A percentile compares a stretch with the other conserved stretches of the same genome.
Conservation (phyloP, 2,888 invertebrate species). For the Plutella xylostella region DNA sequence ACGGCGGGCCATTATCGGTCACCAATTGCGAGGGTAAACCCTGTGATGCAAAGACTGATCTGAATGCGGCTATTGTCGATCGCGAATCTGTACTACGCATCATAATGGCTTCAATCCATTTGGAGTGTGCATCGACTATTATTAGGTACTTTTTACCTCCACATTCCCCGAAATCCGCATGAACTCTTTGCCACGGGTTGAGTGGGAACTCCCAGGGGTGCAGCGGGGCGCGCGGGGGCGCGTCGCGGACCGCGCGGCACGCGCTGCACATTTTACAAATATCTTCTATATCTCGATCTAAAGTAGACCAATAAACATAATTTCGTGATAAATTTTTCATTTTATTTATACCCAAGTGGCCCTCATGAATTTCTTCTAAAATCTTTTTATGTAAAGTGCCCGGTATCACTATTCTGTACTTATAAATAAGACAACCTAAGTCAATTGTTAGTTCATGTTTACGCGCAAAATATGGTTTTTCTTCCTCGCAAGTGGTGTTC, state of each 20-base stretch:
- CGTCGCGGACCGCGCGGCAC: not conserved
- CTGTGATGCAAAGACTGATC: not conserved
- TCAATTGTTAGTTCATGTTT: no score
- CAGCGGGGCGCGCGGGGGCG: not conserved
- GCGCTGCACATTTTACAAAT: not conserved
- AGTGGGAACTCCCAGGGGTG: not conserved
- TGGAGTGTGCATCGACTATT: not conserved
- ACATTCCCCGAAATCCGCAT: not conserved
- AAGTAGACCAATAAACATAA: slow-evolving; percentile 17
- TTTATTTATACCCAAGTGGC: slow-evolving; percentile 17
- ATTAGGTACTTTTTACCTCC: not conserved
- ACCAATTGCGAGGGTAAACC: not conserved
- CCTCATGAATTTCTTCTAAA: slow-evolving; percentile 13
- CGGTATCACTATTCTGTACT: slow-evolving; percentile 15
- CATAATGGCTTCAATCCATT: not conserved
- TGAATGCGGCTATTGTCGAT: not conserved
- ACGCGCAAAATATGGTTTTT: no score
- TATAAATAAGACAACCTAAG: slow-evolving; percentile 15
- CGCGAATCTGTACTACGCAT: not conserved
- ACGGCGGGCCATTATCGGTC: not conserved
- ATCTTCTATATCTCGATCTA: slow-evolving; percentile 16
- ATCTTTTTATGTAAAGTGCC: slow-evolving; percentile 6
- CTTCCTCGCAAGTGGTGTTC: no score
- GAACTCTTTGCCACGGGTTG: not conserved
- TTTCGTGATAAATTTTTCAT: slow-evolving; percentile 15